Evolutionary conservation across 2,888 invertebrate genomes (phyloP).

Genomic region (Phragmatobia fuliginosa): DNA sequence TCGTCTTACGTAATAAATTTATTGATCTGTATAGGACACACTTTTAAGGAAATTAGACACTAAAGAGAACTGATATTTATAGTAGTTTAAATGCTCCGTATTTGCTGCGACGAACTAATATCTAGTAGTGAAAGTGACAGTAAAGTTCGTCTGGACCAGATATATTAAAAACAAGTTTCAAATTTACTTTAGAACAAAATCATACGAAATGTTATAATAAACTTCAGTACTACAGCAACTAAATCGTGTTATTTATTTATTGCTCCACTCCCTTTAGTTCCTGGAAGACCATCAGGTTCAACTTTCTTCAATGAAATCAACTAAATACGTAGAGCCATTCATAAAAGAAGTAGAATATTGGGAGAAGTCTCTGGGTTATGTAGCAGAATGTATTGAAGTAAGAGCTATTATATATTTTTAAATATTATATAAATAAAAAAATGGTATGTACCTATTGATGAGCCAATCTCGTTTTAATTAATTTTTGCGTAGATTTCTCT

Average conservation of each 20-base stretch:
- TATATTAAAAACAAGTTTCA: background rate
- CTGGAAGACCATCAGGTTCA: conserved; percentile 95
- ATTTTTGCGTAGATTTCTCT: conserved; percentile 83
- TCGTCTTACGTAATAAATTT: no score
- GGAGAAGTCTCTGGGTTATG: conserved; percentile 93
- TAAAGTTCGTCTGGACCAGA: background rate
- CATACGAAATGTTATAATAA: background rate
- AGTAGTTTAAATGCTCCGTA: no score
- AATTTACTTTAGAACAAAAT: no score
- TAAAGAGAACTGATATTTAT: no score
- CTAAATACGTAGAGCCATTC: conserved; percentile 95
- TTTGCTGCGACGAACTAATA: no score
- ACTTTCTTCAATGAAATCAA: conserved; percentile 95
- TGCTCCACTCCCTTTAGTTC: conserved; percentile 63
- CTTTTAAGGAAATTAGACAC: no score
- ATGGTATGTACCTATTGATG: background rate
- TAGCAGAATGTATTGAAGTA: conserved; percentile 93
- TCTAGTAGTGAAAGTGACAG: background rate
- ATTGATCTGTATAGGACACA: no score
- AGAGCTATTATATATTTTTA: conserved; percentile 3
- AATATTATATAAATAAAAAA: background rate
- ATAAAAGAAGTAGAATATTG: conserved; percentile 93
- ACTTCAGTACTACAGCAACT: background rate
- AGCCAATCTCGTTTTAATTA: background rate
- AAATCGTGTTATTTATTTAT: background rate